phyloP scores from a whole-genome alignment of 1,140 invertebrate genomes.

The Drosophila guanche region DNA sequence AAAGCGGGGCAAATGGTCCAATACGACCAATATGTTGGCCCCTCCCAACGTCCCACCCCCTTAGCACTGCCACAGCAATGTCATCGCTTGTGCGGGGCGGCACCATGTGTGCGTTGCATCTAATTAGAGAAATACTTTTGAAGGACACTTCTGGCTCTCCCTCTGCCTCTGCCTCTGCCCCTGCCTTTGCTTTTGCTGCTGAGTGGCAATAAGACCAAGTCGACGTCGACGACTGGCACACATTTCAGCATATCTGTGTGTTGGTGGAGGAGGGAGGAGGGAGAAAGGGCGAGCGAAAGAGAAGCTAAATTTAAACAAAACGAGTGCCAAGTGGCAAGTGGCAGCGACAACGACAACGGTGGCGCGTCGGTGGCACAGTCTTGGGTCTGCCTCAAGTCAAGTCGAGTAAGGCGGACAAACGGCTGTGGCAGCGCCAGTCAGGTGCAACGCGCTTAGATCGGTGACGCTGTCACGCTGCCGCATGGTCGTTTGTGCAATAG shows the following conservation, averaged over 20 bases:
- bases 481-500: slow-evolving; percentile 61
- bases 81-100: slow-evolving; percentile 20
- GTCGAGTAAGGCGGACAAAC: slow-evolving; percentile 7
- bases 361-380: slow-evolving; percentile 6
- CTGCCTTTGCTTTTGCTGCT: slow-evolving; percentile 4
- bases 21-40: slow-evolving; percentile 1
- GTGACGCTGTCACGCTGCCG: slow-evolving; percentile 19
- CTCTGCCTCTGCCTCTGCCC: slow-evolving; percentile 1
- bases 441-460: slow-evolving; percentile 54
- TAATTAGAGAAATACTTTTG: slow-evolving; percentile 81
- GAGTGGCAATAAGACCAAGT: slow-evolving; percentile 64
- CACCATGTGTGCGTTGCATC: slow-evolving; percentile 56
- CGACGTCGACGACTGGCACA: slow-evolving; percentile 51
- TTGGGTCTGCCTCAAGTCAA: slow-evolving; percentile 33
- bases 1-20: slow-evolving; percentile 50
- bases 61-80: slow-evolving; percentile 22
- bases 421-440: slow-evolving; percentile 43
- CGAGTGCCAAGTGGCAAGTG: slow-evolving; percentile 47
- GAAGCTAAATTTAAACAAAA: slow-evolving; percentile 65
- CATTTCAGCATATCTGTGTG: slow-evolving; percentile 37
- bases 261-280: neutral
- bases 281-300: neutral
- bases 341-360: slow-evolving; percentile 19
- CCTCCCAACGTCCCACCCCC: neutral
- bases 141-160: slow-evolving; percentile 62